Evolutionary conservation across 2,888 invertebrate genomes (phyloP).

Genomic region (Ophonus ardosiacus): DNA sequence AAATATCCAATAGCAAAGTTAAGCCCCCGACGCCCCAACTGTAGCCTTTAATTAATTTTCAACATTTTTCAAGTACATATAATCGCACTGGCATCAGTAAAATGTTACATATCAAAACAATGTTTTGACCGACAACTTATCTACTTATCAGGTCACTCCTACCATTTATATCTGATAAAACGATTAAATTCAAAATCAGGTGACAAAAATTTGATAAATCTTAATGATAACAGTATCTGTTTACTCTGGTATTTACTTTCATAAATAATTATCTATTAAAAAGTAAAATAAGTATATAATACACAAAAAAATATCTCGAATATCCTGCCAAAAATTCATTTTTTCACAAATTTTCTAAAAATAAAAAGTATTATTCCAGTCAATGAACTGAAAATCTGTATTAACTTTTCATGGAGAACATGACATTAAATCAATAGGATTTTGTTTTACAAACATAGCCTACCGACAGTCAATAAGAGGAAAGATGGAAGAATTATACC

Average conservation of each 20-base stretch:
- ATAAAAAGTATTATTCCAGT: constrained; percentile 4
- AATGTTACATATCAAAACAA: neutral
- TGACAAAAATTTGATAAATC: constrained; percentile 18
- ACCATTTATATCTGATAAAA: constrained; percentile 5
- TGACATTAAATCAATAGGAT: constrained; percentile 26
- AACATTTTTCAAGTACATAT: too few relatives aligned
- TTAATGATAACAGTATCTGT: neutral
- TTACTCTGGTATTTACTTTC: neutral
- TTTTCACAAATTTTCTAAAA: neutral
- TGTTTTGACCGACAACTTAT: constrained; percentile 12
- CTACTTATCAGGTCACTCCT: constrained; percentile 9
- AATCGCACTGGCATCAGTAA: too few relatives aligned
- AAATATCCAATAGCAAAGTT: too few relatives aligned
- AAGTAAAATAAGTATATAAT: neutral
- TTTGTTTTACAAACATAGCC: constrained; percentile 2
- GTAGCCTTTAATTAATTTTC: too few relatives aligned
- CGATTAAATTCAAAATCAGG: constrained; percentile 12
- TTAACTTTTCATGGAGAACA: constrained; percentile 11
- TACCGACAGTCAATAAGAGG: too few relatives aligned
- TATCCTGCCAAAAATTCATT: neutral
- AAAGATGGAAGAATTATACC: too few relatives aligned
- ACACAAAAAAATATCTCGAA: too few relatives aligned
- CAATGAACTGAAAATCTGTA: constrained; percentile 15
- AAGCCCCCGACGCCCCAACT: too few relatives aligned
- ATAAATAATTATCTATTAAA: constrained; percentile 4